phyloP scores from a whole-genome alignment of 2,888 invertebrate genomes.

The Protonemura montana region DNA sequence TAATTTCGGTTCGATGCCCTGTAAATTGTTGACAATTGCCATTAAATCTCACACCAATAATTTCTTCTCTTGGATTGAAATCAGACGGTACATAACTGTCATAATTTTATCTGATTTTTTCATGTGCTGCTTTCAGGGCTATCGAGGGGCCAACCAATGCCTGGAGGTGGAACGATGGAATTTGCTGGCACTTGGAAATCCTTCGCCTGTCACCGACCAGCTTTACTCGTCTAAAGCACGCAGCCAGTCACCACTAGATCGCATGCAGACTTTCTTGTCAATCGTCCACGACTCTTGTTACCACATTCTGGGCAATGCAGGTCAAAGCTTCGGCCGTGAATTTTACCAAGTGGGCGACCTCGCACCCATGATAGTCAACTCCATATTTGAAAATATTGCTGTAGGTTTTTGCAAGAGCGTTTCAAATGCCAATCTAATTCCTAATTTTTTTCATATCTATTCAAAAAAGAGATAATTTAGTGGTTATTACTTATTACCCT shows the following conservation, averaged over 20 bases:
- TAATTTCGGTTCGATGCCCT: too few relatives aligned
- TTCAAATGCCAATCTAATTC: too few relatives aligned
- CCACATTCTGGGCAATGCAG: slow-evolving; percentile 80
- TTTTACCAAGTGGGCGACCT: slow-evolving; percentile 82
- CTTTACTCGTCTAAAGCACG: slow-evolving; percentile 54
- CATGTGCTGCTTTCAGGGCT: slow-evolving; percentile 60
- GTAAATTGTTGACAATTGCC: too few relatives aligned
- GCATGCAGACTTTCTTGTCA: slow-evolving; percentile 85
- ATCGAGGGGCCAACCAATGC: slow-evolving; percentile 74
- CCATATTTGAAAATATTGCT: slow-evolving; percentile 74
- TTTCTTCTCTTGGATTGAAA: too few relatives aligned
- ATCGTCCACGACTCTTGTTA: slow-evolving; percentile 83
- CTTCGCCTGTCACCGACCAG: slow-evolving; percentile 42
- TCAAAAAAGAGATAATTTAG: too few relatives aligned
- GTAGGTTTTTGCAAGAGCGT: too few relatives aligned
- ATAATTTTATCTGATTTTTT: neutral
- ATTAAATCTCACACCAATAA: too few relatives aligned
- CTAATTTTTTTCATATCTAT: too few relatives aligned
- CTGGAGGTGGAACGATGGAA: slow-evolving; percentile 79
- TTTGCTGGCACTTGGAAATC: slow-evolving; percentile 68
- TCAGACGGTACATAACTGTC: too few relatives aligned
- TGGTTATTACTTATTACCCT: too few relatives aligned
- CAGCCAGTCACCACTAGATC: slow-evolving; percentile 69
- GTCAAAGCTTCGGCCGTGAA: slow-evolving; percentile 82
- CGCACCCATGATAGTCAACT: slow-evolving; percentile 74